phyloP scores from a whole-genome alignment of 2,113 vertebrate genomes.

The Boleophthalmus pectinirostris region DNA sequence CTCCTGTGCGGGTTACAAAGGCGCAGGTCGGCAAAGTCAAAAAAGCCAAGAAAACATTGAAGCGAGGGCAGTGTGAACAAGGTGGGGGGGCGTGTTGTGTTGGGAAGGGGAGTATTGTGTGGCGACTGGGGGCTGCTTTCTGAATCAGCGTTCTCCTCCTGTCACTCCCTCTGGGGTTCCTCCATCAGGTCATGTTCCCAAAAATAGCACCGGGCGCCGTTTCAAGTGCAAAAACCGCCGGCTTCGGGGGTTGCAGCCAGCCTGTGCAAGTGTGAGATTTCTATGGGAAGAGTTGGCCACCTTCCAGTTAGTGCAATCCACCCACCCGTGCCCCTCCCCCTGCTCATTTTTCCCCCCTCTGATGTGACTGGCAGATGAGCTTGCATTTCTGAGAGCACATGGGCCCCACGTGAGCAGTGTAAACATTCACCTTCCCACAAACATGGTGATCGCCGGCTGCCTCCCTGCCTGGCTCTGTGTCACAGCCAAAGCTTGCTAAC shows the following conservation, averaged over 20 bases:
- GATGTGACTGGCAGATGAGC: constrained; percentile 93
- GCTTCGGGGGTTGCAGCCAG: constrained; percentile 91
- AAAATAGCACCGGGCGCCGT: constrained; percentile 93
- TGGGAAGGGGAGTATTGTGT: background rate
- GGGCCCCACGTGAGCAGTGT: constrained; percentile 87
- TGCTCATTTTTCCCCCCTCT: constrained; percentile 72
- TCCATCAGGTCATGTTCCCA: constrained; percentile 91
- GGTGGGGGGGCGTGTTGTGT: constrained; percentile 21
- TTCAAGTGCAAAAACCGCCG: constrained; percentile 92
- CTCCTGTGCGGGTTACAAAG: constrained; percentile 29
- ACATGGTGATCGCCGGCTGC: constrained; percentile 52
- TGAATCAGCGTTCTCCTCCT: constrained; percentile 76
- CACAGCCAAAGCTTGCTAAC: constrained; percentile 58
- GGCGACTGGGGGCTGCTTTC: constrained; percentile 31
- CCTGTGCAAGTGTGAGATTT: constrained; percentile 89
- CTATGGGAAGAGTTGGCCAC: constrained; percentile 91
- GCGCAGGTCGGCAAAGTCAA: constrained; percentile 26
- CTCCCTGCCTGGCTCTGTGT: constrained; percentile 56
- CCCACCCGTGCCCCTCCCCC: constrained; percentile 8
- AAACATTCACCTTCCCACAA: constrained; percentile 74
- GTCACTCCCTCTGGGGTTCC: constrained; percentile 90
- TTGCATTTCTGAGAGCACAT: constrained; percentile 85
- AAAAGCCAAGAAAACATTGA: constrained; percentile 21
- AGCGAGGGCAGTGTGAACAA: constrained; percentile 39
- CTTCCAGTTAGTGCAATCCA: constrained; percentile 76